Evolutionary conservation across 2,888 invertebrate genomes (phyloP), one percentile per base, ranked within the genome.

Genomic region (Mesorhabditis belari): DNA sequence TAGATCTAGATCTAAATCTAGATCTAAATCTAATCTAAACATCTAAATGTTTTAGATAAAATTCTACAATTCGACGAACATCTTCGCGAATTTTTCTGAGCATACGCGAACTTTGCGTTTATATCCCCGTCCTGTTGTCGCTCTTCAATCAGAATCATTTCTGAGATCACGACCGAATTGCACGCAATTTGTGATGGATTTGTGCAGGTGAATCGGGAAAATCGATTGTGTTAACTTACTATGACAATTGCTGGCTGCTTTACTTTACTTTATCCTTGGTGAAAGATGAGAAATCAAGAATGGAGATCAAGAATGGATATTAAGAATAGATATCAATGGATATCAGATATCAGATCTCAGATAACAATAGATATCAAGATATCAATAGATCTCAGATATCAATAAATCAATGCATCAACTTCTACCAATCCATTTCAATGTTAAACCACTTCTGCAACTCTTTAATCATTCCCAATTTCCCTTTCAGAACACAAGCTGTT

Each of bases 41-140:
- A n/a, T n/a, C n/a, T n/a, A n/a, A n/a, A n/a, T n/a, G n/a, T 80
- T 83, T 60, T 82, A 90, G 90, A 88, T 92, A 26, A 88, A 92
- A 9, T 98, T 98, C 83, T 96, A 96, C 86, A 95, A 96, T 83
- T 95, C 96, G 0, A 89, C 93, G 80, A 98, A 96, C 81, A 87
- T 94, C 9, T 84, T 99, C 74, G 95, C 93, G 0, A 95, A 99
- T 82, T 96, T 99, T 81, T 89, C 91, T 73, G 98, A 99, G 80
- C 96, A 99, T 83, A 96, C 96, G 2, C 86, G 98, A 62, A 99
- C 95, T 0, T 83, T 99, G 63, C 87, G 98, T 0, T 85, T 99
- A 0, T 98, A 96, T 83, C 98, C 98, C 2, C 86, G 98, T 59
- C 96, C 98, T 0, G 98, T 99, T 3, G 98, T 99, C 4, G 96